Percentiles rank a stretch among this genome's conserved stretches.
Conservation (phyloP, 2,797 vertebrate genomes). For the Phalloptychus januarius region DNA sequence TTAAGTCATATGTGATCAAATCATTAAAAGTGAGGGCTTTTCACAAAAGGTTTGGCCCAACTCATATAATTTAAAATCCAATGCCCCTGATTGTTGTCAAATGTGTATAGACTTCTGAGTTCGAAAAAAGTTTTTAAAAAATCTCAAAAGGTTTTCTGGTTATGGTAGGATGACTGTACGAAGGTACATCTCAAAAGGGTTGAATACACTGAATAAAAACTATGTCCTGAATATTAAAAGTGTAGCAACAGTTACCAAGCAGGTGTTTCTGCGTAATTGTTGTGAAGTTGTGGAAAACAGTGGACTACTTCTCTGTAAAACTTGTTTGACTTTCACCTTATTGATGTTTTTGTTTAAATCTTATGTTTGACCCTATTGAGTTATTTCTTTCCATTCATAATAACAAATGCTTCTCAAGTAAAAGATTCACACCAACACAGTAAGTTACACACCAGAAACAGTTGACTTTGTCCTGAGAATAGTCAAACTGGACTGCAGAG, state of each 20-base stretch:
- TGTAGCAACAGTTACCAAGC: too few species aligned
- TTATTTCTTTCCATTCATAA: not conserved
- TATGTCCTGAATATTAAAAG: too few species aligned
- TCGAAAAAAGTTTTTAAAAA: too few species aligned
- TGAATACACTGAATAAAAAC: too few species aligned
- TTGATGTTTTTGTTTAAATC: not conserved
- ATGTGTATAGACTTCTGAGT: too few species aligned
- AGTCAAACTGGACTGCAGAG: constrained; percentile 96
- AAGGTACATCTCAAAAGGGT: too few species aligned
- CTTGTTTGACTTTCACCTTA: not conserved
- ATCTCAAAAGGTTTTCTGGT: too few species aligned
- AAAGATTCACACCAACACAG: not conserved
- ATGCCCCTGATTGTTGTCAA: too few species aligned
- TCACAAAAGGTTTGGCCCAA: not conserved
- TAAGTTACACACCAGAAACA: constrained; percentile 89
- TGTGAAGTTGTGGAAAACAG: not conserved
- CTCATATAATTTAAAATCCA: too few species aligned
- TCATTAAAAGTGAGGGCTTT: not conserved
- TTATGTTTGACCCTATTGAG: not conserved
- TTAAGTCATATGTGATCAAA: not conserved
- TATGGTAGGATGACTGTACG: too few species aligned
- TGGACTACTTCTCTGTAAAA: not conserved
- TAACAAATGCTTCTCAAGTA: not conserved
- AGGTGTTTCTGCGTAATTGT: too few species aligned
- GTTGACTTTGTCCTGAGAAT: constrained; percentile 93